Evolutionary conservation across 2,797 vertebrate species (phyloP), one percentile per base, ranked within the genome.

Genomic region (Babyrousa celebensis): DNA sequence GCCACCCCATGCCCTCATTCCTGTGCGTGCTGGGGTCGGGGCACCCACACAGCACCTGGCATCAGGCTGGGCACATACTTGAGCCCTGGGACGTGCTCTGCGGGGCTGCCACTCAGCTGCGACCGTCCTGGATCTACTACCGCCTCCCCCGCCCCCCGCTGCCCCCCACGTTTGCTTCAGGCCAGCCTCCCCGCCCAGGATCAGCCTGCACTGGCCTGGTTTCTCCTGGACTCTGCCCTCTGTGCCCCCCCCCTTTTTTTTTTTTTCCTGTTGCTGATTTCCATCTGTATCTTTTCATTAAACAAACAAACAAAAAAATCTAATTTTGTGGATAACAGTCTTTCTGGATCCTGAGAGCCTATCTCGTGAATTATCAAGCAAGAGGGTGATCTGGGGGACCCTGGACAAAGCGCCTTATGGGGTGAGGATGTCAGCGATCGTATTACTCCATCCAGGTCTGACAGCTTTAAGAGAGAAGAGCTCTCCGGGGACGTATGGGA

Each of bases 171-270:
- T 43, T 63, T 79, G 87, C 77, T 65, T 54, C 60, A 16, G 20
- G 43, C 2, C 29, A 18, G 27, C 40, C 11, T 25, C 15, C 15
- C 5, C 1, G 29, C 56, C 82, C 63, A 8, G 84, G 21, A 29
- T 21, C 10, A 1, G 1, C 9, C 2, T 0, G 9, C 16, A 12
- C 54, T 11, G 56, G 16, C 27, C 56, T 1, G 60, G 18, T n/a
- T 5, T 79, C 25, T 25, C 48, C 1, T 12, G 52, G 29, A 4
- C 29, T 78, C 75, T 32, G 75, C 52, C 75, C 74, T 23, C 20
- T 10, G 20, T 32, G 20, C n/a, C n/a, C n/a, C n/a, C n/a, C n/a
- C n/a, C 8, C 7, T 79, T 25, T 23, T 25, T 60, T 20, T 36
- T 36, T 36, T 36, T 36, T 36, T 36, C 4, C 14, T 60, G n/a